These are phyloP conservation scores for Anser cygnoides DNA, from an alignment of 2,113 vertebrate genomes.

Conservation along the genomic window DNA sequence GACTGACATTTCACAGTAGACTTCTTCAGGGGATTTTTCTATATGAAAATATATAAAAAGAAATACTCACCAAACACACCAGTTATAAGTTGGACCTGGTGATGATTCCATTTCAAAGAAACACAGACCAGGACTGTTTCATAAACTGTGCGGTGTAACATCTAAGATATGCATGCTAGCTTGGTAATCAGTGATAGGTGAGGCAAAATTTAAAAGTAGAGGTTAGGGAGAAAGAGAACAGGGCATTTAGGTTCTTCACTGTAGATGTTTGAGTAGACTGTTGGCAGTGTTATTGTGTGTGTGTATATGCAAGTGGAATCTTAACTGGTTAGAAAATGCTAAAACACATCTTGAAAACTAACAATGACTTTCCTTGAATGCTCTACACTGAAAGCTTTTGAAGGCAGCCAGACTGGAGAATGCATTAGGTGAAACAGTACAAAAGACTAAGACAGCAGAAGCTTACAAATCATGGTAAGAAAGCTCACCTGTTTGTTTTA, in stretches of 20 bases:
- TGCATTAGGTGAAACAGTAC: not conserved
- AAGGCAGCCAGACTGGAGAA: not conserved
- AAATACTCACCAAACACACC: not conserved
- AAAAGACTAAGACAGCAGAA: not conserved
- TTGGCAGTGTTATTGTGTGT: not conserved
- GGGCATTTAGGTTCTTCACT: not conserved
- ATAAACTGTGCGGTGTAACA: not conserved
- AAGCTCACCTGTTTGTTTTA: not conserved
- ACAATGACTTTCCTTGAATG: not conserved
- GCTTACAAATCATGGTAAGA: not conserved
- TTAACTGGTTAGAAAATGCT: not conserved
- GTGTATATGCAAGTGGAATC: not conserved
- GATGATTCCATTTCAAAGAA: not conserved
- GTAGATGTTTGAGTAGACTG: not conserved
- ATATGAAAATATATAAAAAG: not conserved
- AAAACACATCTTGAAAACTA: not conserved
- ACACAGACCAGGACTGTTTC: not conserved
- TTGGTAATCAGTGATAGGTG: not conserved
- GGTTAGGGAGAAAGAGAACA: not conserved
- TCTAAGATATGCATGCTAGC: not conserved
- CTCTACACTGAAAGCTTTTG: not conserved
- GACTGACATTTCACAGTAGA: not conserved
- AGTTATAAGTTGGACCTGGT: not conserved
- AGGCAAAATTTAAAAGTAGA: not conserved
- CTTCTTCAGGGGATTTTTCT: not conserved